Conservation (phyloP, 2,888 invertebrate species). For the Neria commutata region DNA sequence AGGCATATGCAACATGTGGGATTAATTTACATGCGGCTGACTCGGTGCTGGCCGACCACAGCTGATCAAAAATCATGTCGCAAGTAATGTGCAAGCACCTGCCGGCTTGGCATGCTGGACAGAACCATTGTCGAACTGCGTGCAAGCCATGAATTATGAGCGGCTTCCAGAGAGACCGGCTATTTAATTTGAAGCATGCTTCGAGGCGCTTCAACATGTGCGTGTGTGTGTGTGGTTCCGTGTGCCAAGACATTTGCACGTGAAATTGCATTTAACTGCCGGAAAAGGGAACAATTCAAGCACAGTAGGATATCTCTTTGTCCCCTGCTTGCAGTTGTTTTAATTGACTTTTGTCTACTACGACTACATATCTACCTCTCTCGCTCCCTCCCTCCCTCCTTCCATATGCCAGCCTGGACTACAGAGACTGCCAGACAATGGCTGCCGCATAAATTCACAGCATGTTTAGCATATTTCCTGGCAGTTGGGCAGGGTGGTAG, state of each 20-base stretch:
- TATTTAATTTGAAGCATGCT: no score
- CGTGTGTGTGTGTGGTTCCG: slow-evolving; percentile 29
- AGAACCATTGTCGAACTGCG: no score
- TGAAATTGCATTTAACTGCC: slow-evolving; percentile 52
- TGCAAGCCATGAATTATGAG: no score
- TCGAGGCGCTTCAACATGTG: no score
- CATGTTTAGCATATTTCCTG: neutral
- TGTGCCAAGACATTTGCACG: slow-evolving; percentile 48
- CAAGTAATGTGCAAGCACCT: no score
- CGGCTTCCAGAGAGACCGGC: no score
- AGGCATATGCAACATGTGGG: slow-evolving; percentile 4
- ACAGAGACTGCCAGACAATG: slow-evolving; percentile 7
- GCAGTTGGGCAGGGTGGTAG: neutral
- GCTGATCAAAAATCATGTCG: no score
- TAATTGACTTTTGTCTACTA: slow-evolving; percentile 1
- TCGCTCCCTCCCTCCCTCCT: neutral
- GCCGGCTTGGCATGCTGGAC: no score
- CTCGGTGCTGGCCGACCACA: no score
- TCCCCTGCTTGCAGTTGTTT: neutral
- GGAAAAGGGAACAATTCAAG: slow-evolving; percentile 24
- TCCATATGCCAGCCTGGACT: slow-evolving; percentile 37
- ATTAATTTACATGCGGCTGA: no score
- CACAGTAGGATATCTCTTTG: neutral
- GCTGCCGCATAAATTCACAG: neutral
- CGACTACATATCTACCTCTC: slow-evolving; percentile 9